These are phyloP conservation scores for Sporophila hypoxantha DNA, from an alignment of 2,113 vertebrate genomes.

Conservation along the genomic window DNA sequence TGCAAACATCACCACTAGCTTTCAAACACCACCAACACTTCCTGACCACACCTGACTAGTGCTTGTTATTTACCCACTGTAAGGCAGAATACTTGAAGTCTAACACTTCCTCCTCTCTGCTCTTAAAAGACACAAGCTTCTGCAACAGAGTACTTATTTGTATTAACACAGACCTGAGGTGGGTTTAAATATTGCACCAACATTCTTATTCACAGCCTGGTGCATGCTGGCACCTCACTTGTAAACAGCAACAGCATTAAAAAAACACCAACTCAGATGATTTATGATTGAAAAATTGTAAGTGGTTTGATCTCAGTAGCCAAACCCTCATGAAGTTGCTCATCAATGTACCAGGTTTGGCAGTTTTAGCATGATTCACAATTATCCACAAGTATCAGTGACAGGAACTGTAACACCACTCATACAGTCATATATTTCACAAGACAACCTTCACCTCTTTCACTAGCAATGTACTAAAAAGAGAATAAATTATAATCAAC, in stretches of 20 bases:
- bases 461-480: neutral
- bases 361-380: conserved; percentile 27
- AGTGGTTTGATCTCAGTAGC: conserved; percentile 44
- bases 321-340: conserved; percentile 45
- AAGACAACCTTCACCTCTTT: neutral
- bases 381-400: neutral
- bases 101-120: neutral
- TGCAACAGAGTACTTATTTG: neutral
- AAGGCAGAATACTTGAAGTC: neutral
- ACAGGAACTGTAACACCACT: neutral
- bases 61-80: neutral
- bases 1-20: neutral
- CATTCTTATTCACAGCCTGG: neutral
- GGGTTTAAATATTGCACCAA: neutral
- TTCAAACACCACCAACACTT: neutral
- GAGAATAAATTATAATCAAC: neutral
- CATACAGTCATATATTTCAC: neutral
- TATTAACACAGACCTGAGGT: fast-evolving
- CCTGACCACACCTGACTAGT: neutral
- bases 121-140: neutral
- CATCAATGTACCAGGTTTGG: conserved; percentile 47
- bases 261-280: neutral
- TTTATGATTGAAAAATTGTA: neutral
- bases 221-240: neutral
- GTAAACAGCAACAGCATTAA: neutral